Base-by-base conservation (phyloP, 2,888 invertebrate species). In the Drosophila subsilvestris region DNA sequence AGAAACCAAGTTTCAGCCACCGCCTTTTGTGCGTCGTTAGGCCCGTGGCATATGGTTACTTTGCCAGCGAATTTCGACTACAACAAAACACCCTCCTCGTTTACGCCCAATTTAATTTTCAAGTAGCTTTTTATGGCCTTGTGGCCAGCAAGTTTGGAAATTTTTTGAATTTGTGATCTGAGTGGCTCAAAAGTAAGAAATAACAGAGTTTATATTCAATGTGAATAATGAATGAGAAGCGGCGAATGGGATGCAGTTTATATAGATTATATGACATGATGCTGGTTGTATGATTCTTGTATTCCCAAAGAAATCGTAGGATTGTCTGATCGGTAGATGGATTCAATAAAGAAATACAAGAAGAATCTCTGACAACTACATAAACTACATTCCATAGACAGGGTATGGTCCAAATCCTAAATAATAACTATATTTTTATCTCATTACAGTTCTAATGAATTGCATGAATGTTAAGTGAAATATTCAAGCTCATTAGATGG, bases 21-120 rank as follows among this genome's bases (percentile, higher is more conserved):
- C 62, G 81, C 70, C 81, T 81, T 78, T 80, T 81, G 71, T 49
- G 55, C 37, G 55, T 18, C 25, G 17, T n/a, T 22, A 27, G 70
- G 75, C 68, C 53, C 74, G 14, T 76, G 84, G 88, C 84, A 87
- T 84, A 84, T 84, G 84, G 85, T 81, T 72, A 58, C 71, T 69
- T 70, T 65, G 72, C 49, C 44, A 53, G 54, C 59, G 14, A 25
- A 44, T 25, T 25, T 25, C 54, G 22, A 79, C 65, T 61, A 73
- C 65, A 45, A 66, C 80, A 79, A 90, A 89, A 89, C 90, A 87
- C 90, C 88, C 90, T 89, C 80, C n/a, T n/a, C 22, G 79, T 78
- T 86, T 84, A 87, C 89, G 88, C 90, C 87, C 90, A 90, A 90
- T 90, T 90, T 86, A 79, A 80, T 86, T 75, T 66, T 70, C 65